These are phyloP conservation scores for Megathymus violae DNA, from an alignment of 1,140 invertebrate species.

Conservation along the genomic window DNA sequence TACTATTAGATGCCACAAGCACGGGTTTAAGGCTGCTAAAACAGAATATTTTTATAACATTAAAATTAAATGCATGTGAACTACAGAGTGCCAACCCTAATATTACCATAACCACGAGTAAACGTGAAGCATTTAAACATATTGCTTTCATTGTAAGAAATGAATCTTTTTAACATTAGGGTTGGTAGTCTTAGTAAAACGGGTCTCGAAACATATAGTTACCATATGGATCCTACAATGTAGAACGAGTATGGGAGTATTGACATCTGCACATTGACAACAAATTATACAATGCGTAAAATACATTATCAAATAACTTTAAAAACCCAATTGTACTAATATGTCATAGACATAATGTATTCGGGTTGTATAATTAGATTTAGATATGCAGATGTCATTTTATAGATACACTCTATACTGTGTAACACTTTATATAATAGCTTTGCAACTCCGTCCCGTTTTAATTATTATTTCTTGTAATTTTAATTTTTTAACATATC, in stretches of 20 bases:
- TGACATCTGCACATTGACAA: slow-evolving; percentile 40
- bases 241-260: slow-evolving; percentile 46
- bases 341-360: slow-evolving; percentile 9
- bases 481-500: slow-evolving; percentile 31
- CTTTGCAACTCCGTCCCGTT: slow-evolving; percentile 51
- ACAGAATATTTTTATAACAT: slow-evolving; percentile 53
- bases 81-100: slow-evolving; percentile 49
- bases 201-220: slow-evolving; percentile 78
- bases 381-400: slow-evolving; percentile 49
- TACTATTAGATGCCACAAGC: slow-evolving; percentile 49
- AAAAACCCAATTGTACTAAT: background rate
- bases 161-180: slow-evolving; percentile 35
- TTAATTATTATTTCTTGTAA: slow-evolving; percentile 45
- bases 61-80: slow-evolving; percentile 40
- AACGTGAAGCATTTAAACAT: background rate
- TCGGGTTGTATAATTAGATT: background rate
- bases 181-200: slow-evolving; percentile 61
- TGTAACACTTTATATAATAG: slow-evolving; percentile 39
- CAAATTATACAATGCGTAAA: slow-evolving; percentile 4
- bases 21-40: slow-evolving; percentile 67
- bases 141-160: background rate
- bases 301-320: too few species aligned
- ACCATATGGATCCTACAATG: slow-evolving; percentile 73
- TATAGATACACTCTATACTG: background rate
- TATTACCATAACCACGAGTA: slow-evolving; percentile 1